Evolutionary conservation across 2,797 vertebrate species (phyloP).

Genomic region (Eremophila alpestris): DNA sequence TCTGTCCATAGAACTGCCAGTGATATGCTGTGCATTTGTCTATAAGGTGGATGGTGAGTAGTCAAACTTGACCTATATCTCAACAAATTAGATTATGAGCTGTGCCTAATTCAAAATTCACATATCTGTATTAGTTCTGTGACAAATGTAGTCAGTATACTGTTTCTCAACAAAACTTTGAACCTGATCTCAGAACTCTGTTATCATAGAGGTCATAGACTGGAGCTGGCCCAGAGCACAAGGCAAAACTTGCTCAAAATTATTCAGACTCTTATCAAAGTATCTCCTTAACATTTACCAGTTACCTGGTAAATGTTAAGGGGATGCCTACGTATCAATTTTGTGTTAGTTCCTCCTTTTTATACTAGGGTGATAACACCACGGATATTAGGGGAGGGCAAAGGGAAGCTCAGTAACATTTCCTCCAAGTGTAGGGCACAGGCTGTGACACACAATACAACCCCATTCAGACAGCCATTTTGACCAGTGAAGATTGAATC

Average conservation of each 20-base stretch:
- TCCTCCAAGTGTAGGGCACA: neutral
- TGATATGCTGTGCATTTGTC: neutral
- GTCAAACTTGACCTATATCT: neutral
- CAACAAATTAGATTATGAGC: neutral
- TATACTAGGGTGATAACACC: neutral
- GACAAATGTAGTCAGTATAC: neutral
- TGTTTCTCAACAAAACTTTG: neutral
- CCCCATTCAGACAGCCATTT: neutral
- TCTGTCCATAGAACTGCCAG: neutral
- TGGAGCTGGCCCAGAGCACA: neutral
- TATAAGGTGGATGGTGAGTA: neutral
- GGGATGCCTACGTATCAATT: accelerated
- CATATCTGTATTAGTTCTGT: neutral
- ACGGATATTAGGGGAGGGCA: neutral
- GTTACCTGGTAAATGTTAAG: neutral
- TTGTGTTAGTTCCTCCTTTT: neutral
- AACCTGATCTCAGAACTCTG: neutral
- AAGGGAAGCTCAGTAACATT: neutral
- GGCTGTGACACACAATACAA: neutral
- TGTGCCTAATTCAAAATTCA: neutral
- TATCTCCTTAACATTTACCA: neutral
- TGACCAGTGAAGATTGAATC: neutral
- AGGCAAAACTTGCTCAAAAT: neutral
- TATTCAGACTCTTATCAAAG: neutral
- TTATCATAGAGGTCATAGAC: neutral